These are phyloP conservation scores for Cynoglossus semilaevis DNA, from an alignment of 2,113 vertebrate species.

Conservation along the genomic window DNA sequence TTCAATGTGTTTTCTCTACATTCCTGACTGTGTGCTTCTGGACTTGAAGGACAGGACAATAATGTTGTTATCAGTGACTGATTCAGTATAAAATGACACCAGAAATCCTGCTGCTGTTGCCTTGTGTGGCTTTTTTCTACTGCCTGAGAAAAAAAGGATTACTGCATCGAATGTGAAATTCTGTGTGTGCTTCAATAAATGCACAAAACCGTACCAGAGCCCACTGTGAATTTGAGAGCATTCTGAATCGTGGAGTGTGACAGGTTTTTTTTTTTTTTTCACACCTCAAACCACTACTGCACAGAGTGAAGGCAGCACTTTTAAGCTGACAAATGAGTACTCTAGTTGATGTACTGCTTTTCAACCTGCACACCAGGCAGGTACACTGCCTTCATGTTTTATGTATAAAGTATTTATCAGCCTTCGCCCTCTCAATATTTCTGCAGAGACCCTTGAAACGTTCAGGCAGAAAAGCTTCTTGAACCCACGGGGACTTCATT, in stretches of 20 bases:
- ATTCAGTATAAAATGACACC: too few relatives aligned
- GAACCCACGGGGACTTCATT: constrained; percentile 22
- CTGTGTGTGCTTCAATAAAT: too few relatives aligned
- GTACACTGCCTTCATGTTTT: constrained; percentile 59
- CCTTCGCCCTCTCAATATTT: constrained; percentile 26
- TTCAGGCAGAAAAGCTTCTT: constrained; percentile 23
- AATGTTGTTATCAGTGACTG: too few relatives aligned
- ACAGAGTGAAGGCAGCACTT: constrained; percentile 21
- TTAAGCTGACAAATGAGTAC: constrained; percentile 57
- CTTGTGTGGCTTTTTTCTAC: too few relatives aligned
- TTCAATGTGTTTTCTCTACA: too few relatives aligned
- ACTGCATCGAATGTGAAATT: too few relatives aligned
- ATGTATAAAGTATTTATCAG: constrained; percentile 59
- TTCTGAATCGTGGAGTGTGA: background rate
- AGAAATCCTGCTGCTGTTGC: too few relatives aligned
- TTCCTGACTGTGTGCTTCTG: too few relatives aligned
- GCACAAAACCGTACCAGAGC: too few relatives aligned
- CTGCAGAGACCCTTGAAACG: constrained; percentile 37
- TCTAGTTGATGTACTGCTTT: constrained; percentile 30
- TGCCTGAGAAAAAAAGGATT: too few relatives aligned
- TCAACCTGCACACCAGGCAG: constrained; percentile 42
- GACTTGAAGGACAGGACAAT: too few relatives aligned
- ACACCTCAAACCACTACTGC: constrained; percentile 12
- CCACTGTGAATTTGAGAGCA: constrained; percentile 6
- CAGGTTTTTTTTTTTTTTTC: background rate